Evolutionary conservation across 2,888 invertebrate species (phyloP), one percentile per base, ranked within the genome.

Genomic region (Drosophila gaucha): DNA sequence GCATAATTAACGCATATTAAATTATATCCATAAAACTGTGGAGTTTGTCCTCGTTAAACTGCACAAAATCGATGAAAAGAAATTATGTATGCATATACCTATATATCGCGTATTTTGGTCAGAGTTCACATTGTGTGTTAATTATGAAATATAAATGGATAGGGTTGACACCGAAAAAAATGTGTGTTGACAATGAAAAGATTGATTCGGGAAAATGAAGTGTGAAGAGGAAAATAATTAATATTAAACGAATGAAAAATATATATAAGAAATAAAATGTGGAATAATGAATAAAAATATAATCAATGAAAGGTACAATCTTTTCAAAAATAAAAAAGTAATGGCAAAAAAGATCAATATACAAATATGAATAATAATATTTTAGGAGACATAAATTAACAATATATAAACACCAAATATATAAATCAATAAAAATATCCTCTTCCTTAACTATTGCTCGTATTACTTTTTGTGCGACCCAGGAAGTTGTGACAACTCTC

Each of bases 1-100:
- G 68, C 72, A 82, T 85, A 82, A 85, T 82, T 82, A 82, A 74
- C 77, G 79, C 63, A 85, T 77, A 68, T 85, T 79, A 79, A 82
- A 82, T 82, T 72, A 63, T 68, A 67, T 22, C 62, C 80, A 82
- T 82, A 79, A 82, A 77, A 77, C 36, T 38, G 56, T 44, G 2
- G 6, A 26, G 38, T 8, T 49, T 67, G 47, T 52, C 51, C 62
- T 46, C 57, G 39, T 59, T 56, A 46, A 73, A 60, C 51, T 60
- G 65, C 60, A 54, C 46, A 74, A 71, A 76, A 78, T 78, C 74
- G 71, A 67, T 71, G 43, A 69, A 60, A 65, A 28, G 38, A 47
- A 59, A 74, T 75, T 57, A 63, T 60, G 35, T 52, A 78, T 78
- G 72, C 80, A 68, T 58, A 2, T 16, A n/a, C 20, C 46, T 1